phyloP scores from a whole-genome alignment of 2,888 invertebrate genomes.

The Nemotelus nigrinus region DNA sequence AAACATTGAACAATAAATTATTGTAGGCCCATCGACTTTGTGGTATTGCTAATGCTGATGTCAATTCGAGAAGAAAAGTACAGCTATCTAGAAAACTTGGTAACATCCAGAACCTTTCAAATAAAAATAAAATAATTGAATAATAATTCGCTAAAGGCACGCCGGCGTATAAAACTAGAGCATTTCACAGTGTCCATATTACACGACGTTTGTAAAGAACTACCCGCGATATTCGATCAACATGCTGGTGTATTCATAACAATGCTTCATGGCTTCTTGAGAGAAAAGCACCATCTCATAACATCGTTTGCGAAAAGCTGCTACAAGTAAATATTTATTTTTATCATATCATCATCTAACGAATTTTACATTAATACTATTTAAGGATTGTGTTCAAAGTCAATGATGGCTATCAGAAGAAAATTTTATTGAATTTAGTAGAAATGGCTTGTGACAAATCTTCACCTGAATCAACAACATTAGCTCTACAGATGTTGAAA shows the following conservation, averaged over 20 bases:
- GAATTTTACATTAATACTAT: background rate
- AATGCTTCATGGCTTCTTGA: constrained; percentile 69
- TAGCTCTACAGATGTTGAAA: constrained; percentile 59
- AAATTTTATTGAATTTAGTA: constrained; percentile 59
- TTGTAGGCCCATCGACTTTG: constrained; percentile 73
- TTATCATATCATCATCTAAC: too few species aligned
- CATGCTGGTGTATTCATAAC: constrained; percentile 69
- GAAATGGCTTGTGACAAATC: constrained; percentile 61
- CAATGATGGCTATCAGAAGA: constrained; percentile 59
- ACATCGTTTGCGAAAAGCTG: constrained; percentile 70
- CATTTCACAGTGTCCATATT: constrained; percentile 70
- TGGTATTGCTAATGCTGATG: constrained; percentile 73
- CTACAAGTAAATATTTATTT: constrained; percentile 66
- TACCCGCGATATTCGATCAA: constrained; percentile 68
- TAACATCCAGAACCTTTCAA: constrained; percentile 64
- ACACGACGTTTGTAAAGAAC: constrained; percentile 69
- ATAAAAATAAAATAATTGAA: constrained; percentile 61
- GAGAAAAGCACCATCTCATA: constrained; percentile 66
- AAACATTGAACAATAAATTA: background rate
- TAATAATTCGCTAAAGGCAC: constrained; percentile 55
- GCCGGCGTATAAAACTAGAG: constrained; percentile 70
- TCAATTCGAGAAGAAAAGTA: constrained; percentile 71
- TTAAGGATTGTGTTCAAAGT: constrained; percentile 60
- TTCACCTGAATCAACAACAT: constrained; percentile 57
- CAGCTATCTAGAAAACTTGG: constrained; percentile 70